A percentile compares a stretch with the other conserved stretches of the same genome.
Conservation (phyloP, 2,888 invertebrate species). For the Crossocerus cetratus region DNA sequence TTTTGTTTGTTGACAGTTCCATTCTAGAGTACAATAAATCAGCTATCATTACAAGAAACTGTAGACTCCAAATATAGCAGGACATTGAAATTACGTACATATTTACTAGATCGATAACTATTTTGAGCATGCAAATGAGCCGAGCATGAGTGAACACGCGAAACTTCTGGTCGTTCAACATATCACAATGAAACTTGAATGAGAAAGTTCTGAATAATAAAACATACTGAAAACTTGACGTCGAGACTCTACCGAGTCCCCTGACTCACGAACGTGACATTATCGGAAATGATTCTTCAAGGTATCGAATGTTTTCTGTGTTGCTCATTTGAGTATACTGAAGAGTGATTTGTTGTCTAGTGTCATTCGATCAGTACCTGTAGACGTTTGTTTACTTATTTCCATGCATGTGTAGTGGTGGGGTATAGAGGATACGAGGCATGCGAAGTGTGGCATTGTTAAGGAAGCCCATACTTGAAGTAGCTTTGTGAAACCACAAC, state of each 20-base stretch:
- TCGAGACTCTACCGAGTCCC: too few relatives aligned
- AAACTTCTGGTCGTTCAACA: background rate
- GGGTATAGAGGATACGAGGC: slow-evolving; percentile 33
- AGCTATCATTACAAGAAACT: background rate
- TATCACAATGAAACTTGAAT: slow-evolving; percentile 9
- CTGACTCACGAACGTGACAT: too few relatives aligned
- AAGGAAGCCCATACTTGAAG: slow-evolving; percentile 45
- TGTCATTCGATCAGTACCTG: background rate
- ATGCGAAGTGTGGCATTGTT: slow-evolving; percentile 35
- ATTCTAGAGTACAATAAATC: slow-evolving; percentile 5
- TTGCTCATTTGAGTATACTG: background rate
- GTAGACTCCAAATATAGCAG: slow-evolving; percentile 19
- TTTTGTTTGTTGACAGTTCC: too few relatives aligned
- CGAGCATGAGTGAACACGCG: background rate
- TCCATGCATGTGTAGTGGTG: slow-evolving; percentile 33
- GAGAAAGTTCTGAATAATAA: background rate
- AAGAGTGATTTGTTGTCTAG: background rate
- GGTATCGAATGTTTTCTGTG: background rate
- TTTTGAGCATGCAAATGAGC: background rate
- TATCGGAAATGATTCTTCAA: background rate
- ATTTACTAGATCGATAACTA: too few relatives aligned
- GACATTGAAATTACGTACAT: background rate
- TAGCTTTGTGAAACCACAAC: slow-evolving; percentile 47
- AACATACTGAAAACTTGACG: background rate
- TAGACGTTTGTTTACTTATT: slow-evolving; percentile 15